Evolutionary conservation across 2,797 vertebrate species (phyloP), one percentile per base, ranked within the genome.

Genomic region (Pseudochaenichthys georgianus): DNA sequence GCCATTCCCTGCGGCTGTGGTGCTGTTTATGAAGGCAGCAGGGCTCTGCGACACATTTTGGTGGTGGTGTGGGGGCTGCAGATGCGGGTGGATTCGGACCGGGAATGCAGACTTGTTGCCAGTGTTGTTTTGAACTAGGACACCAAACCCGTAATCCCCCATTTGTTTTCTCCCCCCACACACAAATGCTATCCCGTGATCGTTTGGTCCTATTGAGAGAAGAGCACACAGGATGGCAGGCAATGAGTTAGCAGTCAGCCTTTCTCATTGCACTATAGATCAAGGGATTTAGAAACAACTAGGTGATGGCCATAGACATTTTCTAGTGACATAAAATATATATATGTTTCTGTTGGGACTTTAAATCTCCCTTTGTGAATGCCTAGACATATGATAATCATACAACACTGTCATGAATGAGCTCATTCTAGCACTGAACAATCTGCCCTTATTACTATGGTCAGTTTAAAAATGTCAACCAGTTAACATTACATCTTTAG

Each of bases 111-210:
- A 98, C 95, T 99, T 99, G 95, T 97, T 99, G 95, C 97, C 98
- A 95, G 97, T 98, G 95, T 99, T 99, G 96, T 98, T 99, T 96
- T 99, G 98, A 94, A 99, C 98, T 96, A 99, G 96, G 96, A 99
- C 98, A 97, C 98, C 98, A 91, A 99, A 99, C 96, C 98, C 98
- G 98, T 99, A 99, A 99, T 99, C 98, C 97, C 98, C 98, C 98
- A 99, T 99, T 99, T 97, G 98, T 97, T 92, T 95, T 94, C 87
- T 95, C 94, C 95, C 93, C 93, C 92, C 92, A 93, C 93, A 92
- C 90, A 93, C 94, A 93, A 94, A 93, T 93, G 92, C 90, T 94
- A 93, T 89, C 93, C 93, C 85, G 91, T 92, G 93, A 91, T 94
- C 91, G 89, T 92, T 94, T 88, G 87, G 89, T 92, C 94, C 94